These are phyloP conservation scores for Cheumatopsyche charites DNA, from an alignment of 1,140 invertebrate species.

Conservation along the genomic window DNA sequence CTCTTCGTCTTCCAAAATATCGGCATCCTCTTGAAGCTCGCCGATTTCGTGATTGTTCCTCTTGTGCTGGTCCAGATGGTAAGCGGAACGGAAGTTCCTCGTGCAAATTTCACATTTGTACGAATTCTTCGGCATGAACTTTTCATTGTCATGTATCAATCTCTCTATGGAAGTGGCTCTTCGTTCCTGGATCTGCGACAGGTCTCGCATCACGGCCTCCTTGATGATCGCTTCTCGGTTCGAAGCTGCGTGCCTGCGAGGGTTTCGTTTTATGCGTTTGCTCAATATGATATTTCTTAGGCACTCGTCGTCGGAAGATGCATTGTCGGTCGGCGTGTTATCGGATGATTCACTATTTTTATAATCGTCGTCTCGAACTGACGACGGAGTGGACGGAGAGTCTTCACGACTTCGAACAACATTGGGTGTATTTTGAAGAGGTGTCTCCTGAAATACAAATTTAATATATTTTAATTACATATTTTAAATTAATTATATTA, in stretches of 20 bases:
- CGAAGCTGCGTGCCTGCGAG: not conserved
- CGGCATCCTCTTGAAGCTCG: not conserved
- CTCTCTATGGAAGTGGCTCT: slow-evolving; percentile 11
- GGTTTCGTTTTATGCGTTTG: not conserved
- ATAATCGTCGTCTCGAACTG: slow-evolving; percentile 1
- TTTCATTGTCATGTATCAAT: slow-evolving; percentile 6
- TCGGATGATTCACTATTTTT: slow-evolving; percentile 1
- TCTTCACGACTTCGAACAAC: not conserved
- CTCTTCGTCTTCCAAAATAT: slow-evolving; percentile 5
- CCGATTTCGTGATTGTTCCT: slow-evolving; percentile 8
- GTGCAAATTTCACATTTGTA: slow-evolving; percentile 2
- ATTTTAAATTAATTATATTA: too few species aligned
- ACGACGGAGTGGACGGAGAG: slow-evolving; percentile 10
- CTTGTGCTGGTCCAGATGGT: slow-evolving; percentile 11
- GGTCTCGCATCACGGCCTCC: not conserved
- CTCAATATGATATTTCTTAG: not conserved
- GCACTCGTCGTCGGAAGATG: not conserved
- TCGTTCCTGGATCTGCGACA: not conserved
- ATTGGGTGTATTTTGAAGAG: not conserved
- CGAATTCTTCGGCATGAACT: slow-evolving; percentile 11
- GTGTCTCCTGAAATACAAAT: not conserved
- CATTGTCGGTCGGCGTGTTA: not conserved
- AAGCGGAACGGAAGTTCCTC: slow-evolving; percentile 10
- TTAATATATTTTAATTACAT: too few species aligned
- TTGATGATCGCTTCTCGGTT: too few species aligned